Evolutionary conservation across 2,113 vertebrate genomes (phyloP).

Genomic region (Paedocypris sp.): DNA sequence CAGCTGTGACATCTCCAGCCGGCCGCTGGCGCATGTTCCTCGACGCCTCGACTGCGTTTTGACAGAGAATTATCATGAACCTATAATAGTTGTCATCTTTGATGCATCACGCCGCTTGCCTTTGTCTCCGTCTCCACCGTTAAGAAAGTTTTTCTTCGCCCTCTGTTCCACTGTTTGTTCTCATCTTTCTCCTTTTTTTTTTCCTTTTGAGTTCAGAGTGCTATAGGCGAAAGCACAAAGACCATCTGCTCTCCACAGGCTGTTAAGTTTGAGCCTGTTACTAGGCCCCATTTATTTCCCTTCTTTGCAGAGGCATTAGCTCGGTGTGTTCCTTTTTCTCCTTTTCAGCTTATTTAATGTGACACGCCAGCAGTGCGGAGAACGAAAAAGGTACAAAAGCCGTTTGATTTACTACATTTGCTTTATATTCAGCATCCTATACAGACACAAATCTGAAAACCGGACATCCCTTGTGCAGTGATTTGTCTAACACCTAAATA

Average conservation of each 20-base stretch:
- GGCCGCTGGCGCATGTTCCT: not conserved
- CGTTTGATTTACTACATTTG: no score
- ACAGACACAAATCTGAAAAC: no score
- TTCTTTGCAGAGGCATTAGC: conserved; percentile 1
- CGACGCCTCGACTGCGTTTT: not conserved
- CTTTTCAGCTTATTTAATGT: conserved; percentile 19
- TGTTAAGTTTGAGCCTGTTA: conserved; percentile 42
- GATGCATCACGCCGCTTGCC: not conserved
- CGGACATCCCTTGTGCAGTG: no score
- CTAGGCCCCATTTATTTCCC: conserved; percentile 34
- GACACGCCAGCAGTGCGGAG: conserved; percentile 3
- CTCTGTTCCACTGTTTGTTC: conserved; percentile 10
- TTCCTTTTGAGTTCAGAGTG: conserved; percentile 43
- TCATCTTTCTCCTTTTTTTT: conserved; percentile 30
- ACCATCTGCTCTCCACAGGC: conserved; percentile 61
- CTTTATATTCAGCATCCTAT: not conserved
- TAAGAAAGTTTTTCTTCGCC: no score
- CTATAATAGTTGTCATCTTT: conserved; percentile 7
- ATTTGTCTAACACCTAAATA: no score
- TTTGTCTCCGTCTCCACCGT: conserved; percentile 11
- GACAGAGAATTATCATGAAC: not conserved
- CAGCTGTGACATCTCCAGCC: not conserved
- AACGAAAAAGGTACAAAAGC: conserved; percentile 21
- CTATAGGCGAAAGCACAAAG: conserved; percentile 50
- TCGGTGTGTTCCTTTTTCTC: conserved; percentile 22